Percentiles rank a stretch among this genome's conserved stretches.
Conservation (phyloP, 2,888 invertebrate species). For the Dexiosoma caninum region DNA sequence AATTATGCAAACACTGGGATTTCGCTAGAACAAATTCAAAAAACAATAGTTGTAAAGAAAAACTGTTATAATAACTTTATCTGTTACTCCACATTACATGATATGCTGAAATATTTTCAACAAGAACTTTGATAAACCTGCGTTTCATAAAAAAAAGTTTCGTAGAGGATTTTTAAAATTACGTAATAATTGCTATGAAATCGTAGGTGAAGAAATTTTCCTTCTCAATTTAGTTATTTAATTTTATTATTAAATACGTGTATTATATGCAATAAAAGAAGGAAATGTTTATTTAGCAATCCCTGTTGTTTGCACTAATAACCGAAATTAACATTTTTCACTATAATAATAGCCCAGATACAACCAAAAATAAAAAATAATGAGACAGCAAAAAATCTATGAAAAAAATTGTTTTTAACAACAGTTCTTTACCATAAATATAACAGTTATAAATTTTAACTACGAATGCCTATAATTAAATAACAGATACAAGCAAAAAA, state of each 20-base stretch:
- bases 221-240: too few species aligned
- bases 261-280: too few species aligned
- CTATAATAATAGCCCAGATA: conserved; percentile 23
- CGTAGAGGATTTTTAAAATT: too few species aligned
- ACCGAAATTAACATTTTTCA: conserved; percentile 5
- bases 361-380: conserved; percentile 13
- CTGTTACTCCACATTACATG: too few species aligned
- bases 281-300: too few species aligned
- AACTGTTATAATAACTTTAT: neutral
- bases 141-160: too few species aligned
- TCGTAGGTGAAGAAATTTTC: too few species aligned
- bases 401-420: neutral
- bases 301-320: conserved; percentile 17
- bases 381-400: conserved; percentile 14
- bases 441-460: conserved; percentile 46
- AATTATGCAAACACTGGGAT: conserved; percentile 33
- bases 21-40: conserved; percentile 5
- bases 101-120: too few species aligned
- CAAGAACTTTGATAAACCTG: too few species aligned
- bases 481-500: conserved; percentile 3
- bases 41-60: neutral
- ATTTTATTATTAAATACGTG: too few species aligned
- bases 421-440: conserved; percentile 2
- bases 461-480: conserved; percentile 9
- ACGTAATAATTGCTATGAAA: neutral